These are phyloP conservation scores for Gadus macrocephalus DNA, from an alignment of 2,113 vertebrate species.

Conservation along the genomic window DNA sequence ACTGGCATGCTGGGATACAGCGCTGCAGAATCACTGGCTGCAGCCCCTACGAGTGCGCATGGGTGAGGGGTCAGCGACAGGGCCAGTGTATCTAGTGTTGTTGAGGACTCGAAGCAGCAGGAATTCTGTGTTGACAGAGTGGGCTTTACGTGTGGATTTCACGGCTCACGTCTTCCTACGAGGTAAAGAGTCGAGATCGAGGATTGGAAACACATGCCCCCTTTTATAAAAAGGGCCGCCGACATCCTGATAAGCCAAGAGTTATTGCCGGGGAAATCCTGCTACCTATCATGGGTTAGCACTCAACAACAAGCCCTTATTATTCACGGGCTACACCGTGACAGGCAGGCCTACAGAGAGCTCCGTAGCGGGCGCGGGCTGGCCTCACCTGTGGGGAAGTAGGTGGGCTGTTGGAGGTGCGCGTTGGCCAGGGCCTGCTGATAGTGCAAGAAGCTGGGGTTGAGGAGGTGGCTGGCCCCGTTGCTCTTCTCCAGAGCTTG, in stretches of 20 bases:
- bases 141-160: neutral
- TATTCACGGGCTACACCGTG: too few species aligned
- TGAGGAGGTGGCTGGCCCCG: constrained; percentile 86
- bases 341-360: too few species aligned
- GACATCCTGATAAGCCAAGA: neutral
- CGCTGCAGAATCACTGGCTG: neutral
- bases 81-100: neutral
- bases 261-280: neutral
- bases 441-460: constrained; percentile 95
- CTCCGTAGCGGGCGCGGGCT: neutral
- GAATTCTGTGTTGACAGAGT: constrained; percentile 1
- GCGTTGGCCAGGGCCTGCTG: constrained; percentile 93
- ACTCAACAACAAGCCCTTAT: too few species aligned
- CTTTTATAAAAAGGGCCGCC: neutral
- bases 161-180: neutral
- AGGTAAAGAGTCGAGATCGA: neutral
- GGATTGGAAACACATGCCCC: neutral
- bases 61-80: neutral
- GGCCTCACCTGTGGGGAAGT: constrained; percentile 89
- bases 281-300: neutral
- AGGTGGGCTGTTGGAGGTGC: constrained; percentile 87
- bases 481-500: constrained; percentile 94
- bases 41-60: neutral
- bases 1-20: constrained; percentile 8
- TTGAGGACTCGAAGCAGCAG: neutral